Conservation (phyloP, 2,113 vertebrate genomes). For the Albula goreensis region DNA sequence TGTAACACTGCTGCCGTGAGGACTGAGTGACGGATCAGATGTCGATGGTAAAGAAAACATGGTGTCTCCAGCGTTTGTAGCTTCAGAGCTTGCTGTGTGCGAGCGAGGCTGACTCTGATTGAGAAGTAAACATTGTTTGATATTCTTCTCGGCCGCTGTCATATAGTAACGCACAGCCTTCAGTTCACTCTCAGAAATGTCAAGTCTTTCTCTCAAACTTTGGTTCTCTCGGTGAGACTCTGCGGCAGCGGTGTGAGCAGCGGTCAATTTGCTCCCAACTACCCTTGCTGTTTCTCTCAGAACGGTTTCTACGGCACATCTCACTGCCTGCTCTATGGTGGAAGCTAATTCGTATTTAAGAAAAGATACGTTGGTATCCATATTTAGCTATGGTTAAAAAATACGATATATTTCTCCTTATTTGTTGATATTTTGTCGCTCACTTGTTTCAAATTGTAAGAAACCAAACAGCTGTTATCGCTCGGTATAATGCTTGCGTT, state of each 20-base stretch:
- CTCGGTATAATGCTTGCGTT: background rate
- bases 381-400: constrained; percentile 37
- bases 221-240: constrained; percentile 53
- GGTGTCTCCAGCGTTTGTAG: constrained; percentile 17
- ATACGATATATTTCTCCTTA: background rate
- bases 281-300: constrained; percentile 49
- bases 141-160: constrained; percentile 56
- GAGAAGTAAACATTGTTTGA: constrained; percentile 52
- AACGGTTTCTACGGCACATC: constrained; percentile 53
- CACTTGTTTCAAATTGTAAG: background rate
- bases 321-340: constrained; percentile 56
- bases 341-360: constrained; percentile 54
- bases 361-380: constrained; percentile 49
- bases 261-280: constrained; percentile 44
- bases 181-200: constrained; percentile 52
- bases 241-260: constrained; percentile 48
- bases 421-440: background rate
- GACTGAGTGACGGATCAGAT: constrained; percentile 2
- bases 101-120: constrained; percentile 36
- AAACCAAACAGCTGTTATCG: background rate
- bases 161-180: constrained; percentile 57
- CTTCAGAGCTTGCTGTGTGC: background rate
- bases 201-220: constrained; percentile 49
- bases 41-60: background rate
- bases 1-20: constrained; percentile 18